phyloP scores from a whole-genome alignment of 2,113 vertebrate genomes.

The Vimba vimba region DNA sequence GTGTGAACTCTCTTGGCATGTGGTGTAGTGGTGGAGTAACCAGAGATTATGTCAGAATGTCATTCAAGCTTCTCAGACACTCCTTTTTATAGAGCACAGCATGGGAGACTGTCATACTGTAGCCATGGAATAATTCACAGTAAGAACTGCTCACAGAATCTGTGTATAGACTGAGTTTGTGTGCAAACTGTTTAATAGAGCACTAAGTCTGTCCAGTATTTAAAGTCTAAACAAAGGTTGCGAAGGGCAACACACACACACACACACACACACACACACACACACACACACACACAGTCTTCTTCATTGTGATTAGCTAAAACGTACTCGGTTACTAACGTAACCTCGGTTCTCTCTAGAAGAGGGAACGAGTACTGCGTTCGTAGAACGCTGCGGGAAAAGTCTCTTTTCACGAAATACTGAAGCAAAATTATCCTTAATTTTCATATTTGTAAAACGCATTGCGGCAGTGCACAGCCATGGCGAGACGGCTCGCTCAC shows the following conservation, averaged over 20 bases:
- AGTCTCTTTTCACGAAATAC: too few relatives aligned
- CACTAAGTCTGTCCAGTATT: neutral
- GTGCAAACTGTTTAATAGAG: neutral
- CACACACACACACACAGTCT: neutral
- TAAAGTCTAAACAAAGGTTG: neutral
- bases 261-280: neutral
- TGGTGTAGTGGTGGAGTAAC: constrained; percentile 62
- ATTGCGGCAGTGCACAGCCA: too few relatives aligned
- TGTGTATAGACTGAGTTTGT: neutral
- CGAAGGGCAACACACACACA: neutral
- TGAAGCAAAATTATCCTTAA: too few relatives aligned
- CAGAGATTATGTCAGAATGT: constrained; percentile 70
- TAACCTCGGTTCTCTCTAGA: too few relatives aligned
- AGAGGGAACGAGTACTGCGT: too few relatives aligned
- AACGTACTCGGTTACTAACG: too few relatives aligned
- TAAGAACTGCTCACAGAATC: neutral
- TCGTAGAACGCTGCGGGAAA: too few relatives aligned
- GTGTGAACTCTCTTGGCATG: neutral
- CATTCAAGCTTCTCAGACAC: constrained; percentile 63
- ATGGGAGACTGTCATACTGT: constrained; percentile 57
- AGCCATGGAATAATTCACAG: constrained; percentile 57
- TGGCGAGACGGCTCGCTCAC: too few relatives aligned
- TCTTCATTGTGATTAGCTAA: constrained; percentile 1
- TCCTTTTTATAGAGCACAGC: constrained; percentile 68
- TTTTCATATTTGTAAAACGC: too few relatives aligned